These are phyloP conservation scores for Drosophila kepulauana DNA, from an alignment of 1,140 invertebrate species.

Conservation along the genomic window DNA sequence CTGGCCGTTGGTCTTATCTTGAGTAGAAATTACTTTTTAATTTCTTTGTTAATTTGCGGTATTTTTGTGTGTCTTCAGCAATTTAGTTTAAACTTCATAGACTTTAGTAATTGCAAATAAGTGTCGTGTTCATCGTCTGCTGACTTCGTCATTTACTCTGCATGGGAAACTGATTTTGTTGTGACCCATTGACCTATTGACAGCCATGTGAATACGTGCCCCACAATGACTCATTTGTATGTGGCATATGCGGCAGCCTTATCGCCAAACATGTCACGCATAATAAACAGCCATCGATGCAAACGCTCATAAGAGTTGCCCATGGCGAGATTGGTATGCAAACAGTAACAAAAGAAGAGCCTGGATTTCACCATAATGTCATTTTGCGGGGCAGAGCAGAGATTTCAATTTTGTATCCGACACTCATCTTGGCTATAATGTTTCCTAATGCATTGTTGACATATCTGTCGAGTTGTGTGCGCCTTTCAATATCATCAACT, in stretches of 20 bases:
- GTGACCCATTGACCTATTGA: conserved; percentile 77
- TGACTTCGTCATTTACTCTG: neutral
- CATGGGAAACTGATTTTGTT: conserved; percentile 20
- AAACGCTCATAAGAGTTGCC: conserved; percentile 53
- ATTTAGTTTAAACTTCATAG: conserved; percentile 7
- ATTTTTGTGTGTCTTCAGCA: conserved; percentile 19
- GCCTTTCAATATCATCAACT: neutral
- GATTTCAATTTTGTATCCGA: conserved; percentile 67
- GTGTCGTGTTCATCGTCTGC: neutral
- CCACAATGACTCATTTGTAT: conserved; percentile 78
- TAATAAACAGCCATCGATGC: conserved; percentile 63
- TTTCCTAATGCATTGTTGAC: conserved; percentile 12
- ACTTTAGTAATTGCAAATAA: conserved; percentile 17
- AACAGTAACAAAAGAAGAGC: conserved; percentile 53
- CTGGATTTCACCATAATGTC: conserved; percentile 38
- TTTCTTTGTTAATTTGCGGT: conserved; percentile 69
- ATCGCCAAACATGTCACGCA: conserved; percentile 62
- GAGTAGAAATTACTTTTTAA: conserved; percentile 75
- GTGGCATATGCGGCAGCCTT: conserved; percentile 68
- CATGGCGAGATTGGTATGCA: conserved; percentile 73
- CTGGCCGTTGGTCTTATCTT: conserved; percentile 21
- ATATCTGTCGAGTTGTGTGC: neutral
- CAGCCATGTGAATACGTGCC: conserved; percentile 48
- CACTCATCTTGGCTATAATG: conserved; percentile 11
- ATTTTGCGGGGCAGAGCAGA: conserved; percentile 35